Conservation (phyloP, 2,888 invertebrate genomes). For the Julus scandinavius region DNA sequence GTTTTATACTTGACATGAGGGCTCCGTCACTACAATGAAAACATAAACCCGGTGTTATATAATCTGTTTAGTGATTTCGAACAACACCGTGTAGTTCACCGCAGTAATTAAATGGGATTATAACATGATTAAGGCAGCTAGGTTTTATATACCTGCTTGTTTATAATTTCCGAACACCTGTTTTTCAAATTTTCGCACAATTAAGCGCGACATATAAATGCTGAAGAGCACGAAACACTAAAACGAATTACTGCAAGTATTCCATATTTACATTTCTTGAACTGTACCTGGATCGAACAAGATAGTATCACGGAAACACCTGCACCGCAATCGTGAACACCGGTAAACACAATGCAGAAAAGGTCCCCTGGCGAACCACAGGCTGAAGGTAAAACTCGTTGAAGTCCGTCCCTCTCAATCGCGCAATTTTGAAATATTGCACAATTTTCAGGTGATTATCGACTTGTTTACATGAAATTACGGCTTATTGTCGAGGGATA, state of each 20-base stretch:
- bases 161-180: no score
- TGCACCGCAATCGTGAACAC: background rate
- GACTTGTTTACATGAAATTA: background rate
- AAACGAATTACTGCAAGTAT: background rate
- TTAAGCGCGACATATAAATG: no score
- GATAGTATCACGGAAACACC: background rate
- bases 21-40: constrained; percentile 11
- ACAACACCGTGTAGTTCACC: background rate
- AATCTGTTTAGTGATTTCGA: background rate
- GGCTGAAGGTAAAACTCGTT: background rate
- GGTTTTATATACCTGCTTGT: no score
- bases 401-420: background rate
- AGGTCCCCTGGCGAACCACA: background rate
- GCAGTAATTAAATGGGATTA: background rate
- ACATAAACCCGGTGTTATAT: background rate
- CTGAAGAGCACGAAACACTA: background rate
- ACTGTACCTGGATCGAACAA: background rate
- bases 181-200: no score
- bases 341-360: background rate
- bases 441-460: background rate
- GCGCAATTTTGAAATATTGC: background rate
- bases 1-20: constrained; percentile 75
- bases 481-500: background rate
- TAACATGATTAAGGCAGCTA: no score
- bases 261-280: background rate